Conservation (phyloP, 1,140 invertebrate species). For the Bombyx mori region ASM3026992v2 NC_085119.1:6110001-6110500, state of each 20-base stretch:
- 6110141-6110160: background rate
- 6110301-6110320: slow-evolving; percentile 61
- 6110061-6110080: too few species aligned
- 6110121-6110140: slow-evolving; percentile 7
- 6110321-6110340: slow-evolving; percentile 37
- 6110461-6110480: slow-evolving; percentile 65
- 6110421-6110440: slow-evolving; percentile 63
- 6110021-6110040: background rate
- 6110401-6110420: slow-evolving; percentile 69
- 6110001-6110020: too few species aligned
- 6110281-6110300: slow-evolving; percentile 61
- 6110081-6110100: too few species aligned
- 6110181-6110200: too few species aligned
- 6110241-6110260: slow-evolving; percentile 66
- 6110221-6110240: slow-evolving; percentile 18
- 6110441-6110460: slow-evolving; percentile 53
- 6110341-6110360: slow-evolving; percentile 39
- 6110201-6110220: too few species aligned
- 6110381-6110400: slow-evolving; percentile 63
- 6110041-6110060: slow-evolving; percentile 3
- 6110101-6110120: too few species aligned
- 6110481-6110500: slow-evolving; percentile 66
- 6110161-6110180: too few species aligned
- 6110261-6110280: slow-evolving; percentile 65
- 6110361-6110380: slow-evolving; percentile 56